Conservation (phyloP, 2,888 invertebrate species). For the Linnaemya vulpina region DNA sequence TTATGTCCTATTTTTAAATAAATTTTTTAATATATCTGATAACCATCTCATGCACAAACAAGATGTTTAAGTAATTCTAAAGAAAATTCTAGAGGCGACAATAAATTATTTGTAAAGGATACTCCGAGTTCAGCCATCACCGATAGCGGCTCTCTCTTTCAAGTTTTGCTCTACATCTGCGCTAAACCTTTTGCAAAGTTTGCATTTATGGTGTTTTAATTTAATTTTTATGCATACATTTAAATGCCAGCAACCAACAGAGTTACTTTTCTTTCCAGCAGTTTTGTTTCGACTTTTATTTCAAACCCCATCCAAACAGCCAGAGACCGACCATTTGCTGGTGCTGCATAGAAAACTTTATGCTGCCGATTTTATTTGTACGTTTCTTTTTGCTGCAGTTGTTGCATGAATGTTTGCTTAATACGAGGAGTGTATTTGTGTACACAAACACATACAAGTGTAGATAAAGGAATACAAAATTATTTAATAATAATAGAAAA, state of each 20-base stretch:
- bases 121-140: not conserved
- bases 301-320: conserved; percentile 23
- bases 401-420: conserved; percentile 5
- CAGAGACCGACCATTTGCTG: conserved; percentile 16
- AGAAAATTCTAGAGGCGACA: too few relatives aligned
- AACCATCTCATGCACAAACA: too few relatives aligned
- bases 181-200: conserved; percentile 62
- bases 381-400: conserved; percentile 31
- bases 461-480: conserved; percentile 29
- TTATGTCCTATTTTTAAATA: too few relatives aligned
- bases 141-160: too few relatives aligned
- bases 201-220: conserved; percentile 69
- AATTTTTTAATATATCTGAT: too few relatives aligned
- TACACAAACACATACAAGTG: not conserved
- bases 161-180: conserved; percentile 25
- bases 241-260: conserved; percentile 54
- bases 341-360: conserved; percentile 37
- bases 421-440: not conserved
- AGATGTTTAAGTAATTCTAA: too few relatives aligned
- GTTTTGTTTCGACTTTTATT: conserved; percentile 19
- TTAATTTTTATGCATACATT: conserved; percentile 69
- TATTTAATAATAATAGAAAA: conserved; percentile 43
- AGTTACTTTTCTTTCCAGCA: conserved; percentile 23
- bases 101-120: not conserved
- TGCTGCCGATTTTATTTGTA: conserved; percentile 11